These are phyloP conservation scores for Nannoperca obscura DNA, from an alignment of 2,797 vertebrate species.

Conservation along the genomic window DNA sequence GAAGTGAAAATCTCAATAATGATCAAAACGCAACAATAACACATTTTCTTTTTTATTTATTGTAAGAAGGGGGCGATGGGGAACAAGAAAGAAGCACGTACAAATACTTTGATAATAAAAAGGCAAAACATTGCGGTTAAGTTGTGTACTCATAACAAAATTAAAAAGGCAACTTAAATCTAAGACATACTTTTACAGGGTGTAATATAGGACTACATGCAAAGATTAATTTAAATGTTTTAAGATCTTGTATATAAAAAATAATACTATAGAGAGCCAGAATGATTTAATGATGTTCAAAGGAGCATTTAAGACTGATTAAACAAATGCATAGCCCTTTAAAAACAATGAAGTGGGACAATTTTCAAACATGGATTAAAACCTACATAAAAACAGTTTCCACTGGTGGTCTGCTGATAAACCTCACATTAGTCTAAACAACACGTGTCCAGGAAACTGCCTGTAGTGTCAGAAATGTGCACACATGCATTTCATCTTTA, in stretches of 20 bases:
- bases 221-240: slow-evolving; percentile 83
- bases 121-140: slow-evolving; percentile 81
- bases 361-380: slow-evolving; percentile 47
- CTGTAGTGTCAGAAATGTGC: slow-evolving; percentile 79
- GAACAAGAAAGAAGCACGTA: slow-evolving; percentile 74
- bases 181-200: slow-evolving; percentile 79
- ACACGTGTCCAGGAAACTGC: slow-evolving; percentile 54
- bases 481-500: slow-evolving; percentile 74
- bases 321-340: slow-evolving; percentile 76
- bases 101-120: slow-evolving; percentile 81
- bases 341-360: slow-evolving; percentile 53
- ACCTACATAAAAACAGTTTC: slow-evolving; percentile 45
- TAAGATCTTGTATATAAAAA: slow-evolving; percentile 82
- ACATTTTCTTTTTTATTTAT: slow-evolving; percentile 78
- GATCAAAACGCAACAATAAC: slow-evolving; percentile 13
- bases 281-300: slow-evolving; percentile 67
- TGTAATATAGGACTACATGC: slow-evolving; percentile 85
- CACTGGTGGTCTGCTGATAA: slow-evolving; percentile 43
- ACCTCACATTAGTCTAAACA: slow-evolving; percentile 43
- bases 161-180: slow-evolving; percentile 78
- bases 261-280: slow-evolving; percentile 83
- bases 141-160: slow-evolving; percentile 75
- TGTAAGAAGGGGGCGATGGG: slow-evolving; percentile 73
- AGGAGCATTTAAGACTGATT: slow-evolving; percentile 77
- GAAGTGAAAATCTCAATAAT: background rate